Evolutionary conservation across 1,140 invertebrate species (phyloP), one percentile per base, ranked within the genome.

Genomic region (Rhynchophorus ferrugineus): DNA sequence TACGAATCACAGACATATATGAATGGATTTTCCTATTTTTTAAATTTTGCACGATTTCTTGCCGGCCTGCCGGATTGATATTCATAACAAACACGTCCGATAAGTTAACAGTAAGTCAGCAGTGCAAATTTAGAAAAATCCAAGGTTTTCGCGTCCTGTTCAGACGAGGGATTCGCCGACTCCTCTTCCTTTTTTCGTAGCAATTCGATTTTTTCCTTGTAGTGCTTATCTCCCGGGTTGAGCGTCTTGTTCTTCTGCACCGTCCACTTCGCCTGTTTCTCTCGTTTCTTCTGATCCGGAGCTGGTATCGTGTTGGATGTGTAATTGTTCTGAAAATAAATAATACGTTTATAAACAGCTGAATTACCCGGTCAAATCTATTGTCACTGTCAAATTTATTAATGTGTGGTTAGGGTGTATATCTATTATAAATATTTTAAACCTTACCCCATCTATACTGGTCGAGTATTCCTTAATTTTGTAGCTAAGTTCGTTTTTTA

Each of bases 401-500:
- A n/a, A n/a, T n/a, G n/a, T n/a, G n/a, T n/a, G n/a, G n/a, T n/a
- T n/a, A n/a, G n/a, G 16, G 5, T 7, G 11, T 3, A 42, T 8
- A 22, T 36, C 16, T 13, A 14, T 36, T 36, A 44, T 20, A n/a
- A 46, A 29, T 33, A n/a, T 35, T n/a, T 16, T 7, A 33, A 22
- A 38, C 57, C 61, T 59, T 55, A 64, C 61, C 16, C 38, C 36
- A 18, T 57, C 35, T 33, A 51, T 44, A 47, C 52, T 59, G 6
- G 48, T 55, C 35, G 67, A 64, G 41, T 70, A 70, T 17, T 57
- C 60, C 45, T 61, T 65, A 8, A 66, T 66, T 50, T 65, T 67
- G 47, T 58, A 56, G 29, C 52, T 67, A 14, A 70, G 56, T 58
- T 68, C 66, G 17, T 33, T 60, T 49, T 69, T 66, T 5, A 71